phyloP scores from a whole-genome alignment of 2,888 invertebrate genomes.

The Pristionchus entomophagus region DNA sequence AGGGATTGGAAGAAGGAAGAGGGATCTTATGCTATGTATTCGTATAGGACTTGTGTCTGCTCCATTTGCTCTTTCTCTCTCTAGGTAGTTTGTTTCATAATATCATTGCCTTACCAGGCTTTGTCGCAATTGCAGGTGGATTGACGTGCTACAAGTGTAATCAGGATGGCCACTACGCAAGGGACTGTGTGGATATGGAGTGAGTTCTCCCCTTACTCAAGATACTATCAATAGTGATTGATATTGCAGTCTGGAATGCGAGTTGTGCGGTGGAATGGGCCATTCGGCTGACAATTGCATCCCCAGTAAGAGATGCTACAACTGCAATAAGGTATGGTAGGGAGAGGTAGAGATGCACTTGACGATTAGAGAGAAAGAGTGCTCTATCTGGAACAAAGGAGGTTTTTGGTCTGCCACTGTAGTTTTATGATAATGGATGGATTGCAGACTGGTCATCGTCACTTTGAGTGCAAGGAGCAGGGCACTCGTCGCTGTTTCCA shows the following conservation, averaged over 20 bases:
- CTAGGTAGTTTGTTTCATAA: too few species aligned
- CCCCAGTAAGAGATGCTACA: conserved; percentile 43
- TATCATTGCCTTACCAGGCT: too few species aligned
- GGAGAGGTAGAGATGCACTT: background rate
- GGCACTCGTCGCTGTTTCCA: conserved; percentile 37
- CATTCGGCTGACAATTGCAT: background rate
- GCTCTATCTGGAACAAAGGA: background rate
- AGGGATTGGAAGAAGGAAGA: too few species aligned
- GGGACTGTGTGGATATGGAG: conserved; percentile 16
- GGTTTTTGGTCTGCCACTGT: background rate
- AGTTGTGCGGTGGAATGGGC: conserved; percentile 4
- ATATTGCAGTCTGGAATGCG: conserved; percentile 12
- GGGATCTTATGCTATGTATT: too few species aligned
- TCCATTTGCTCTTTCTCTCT: too few species aligned
- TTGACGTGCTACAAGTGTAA: background rate
- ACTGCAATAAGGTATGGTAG: conserved; percentile 14
- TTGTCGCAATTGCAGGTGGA: too few species aligned
- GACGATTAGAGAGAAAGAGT: background rate
- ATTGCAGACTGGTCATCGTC: conserved; percentile 32
- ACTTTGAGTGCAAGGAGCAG: conserved; percentile 31
- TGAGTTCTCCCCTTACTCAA: background rate
- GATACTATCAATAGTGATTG: background rate
- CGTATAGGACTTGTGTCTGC: too few species aligned
- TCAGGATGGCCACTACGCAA: conserved; percentile 18
- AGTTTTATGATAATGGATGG: background rate